Base-by-base conservation (phyloP, 2,113 vertebrate species). In the Connochaetes taurinus region DNA sequence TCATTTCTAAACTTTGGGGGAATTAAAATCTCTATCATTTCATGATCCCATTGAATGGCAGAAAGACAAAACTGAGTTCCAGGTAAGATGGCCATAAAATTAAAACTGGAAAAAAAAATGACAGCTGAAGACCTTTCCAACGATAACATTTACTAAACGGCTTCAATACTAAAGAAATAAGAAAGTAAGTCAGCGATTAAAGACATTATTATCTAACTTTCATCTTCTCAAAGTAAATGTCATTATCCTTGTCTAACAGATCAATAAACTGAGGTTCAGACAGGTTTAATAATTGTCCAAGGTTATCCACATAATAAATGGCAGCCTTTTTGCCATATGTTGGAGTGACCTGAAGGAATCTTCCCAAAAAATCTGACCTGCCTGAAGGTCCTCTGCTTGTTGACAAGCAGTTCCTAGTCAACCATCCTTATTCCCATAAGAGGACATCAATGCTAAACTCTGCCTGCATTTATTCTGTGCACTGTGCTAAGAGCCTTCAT, bases 191-290 rank as follows among this genome's bases (percentile, higher is more conserved):
- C 74, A 67, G 40, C 31, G 6, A 84, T 94, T 96, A 95, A 95
- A 95, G 58, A 81, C 55, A 58, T 92, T 91, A 91, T 95, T 87
- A 97, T 57, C 62, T 47, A 86, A 94, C 82, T 94, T 96, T 81
- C 96, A 98, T 96, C 94, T 74, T 85, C 90, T 90, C 84, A 93
- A 78, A 98, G 87, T 92, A 96, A 97, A 96, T 87, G 90, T 27
- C 85, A 94, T 97, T 97, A 91, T 86, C 53, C 67, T 88, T 92
- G 67, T 43, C 90, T 90, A 94, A 92, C 19, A 96, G 90, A 94
- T 97, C 78, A 85, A 94, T 97, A 92, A 94, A 88, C 60, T 21
- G 74, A 97, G 93, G 57, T 88, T 76, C 92, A 74, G 40, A 91
- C 71, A 92, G 33, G 71, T 55, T 92, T 58, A 76, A 88, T 47